Percentiles rank a stretch among this genome's conserved stretches.
Evolutionary conservation across 2,113 vertebrate genomes (phyloP).

Genomic region (Cricetomys ansorgei): DNA sequence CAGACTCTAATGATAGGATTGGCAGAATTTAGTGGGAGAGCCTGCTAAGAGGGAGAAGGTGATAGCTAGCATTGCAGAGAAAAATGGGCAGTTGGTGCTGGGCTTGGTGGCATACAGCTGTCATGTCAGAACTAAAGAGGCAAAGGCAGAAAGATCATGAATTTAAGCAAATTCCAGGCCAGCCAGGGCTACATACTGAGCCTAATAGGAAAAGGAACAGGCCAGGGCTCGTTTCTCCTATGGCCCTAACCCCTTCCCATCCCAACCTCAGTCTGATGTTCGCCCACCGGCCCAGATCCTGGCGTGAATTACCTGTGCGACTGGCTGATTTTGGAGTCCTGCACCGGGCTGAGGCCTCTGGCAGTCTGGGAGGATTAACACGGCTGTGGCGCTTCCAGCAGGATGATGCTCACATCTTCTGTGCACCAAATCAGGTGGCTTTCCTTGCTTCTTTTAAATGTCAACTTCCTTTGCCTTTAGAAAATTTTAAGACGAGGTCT

Average conservation of each 20-base stretch:
- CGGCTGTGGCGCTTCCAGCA: conserved; percentile 94
- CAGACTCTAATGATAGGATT: not conserved
- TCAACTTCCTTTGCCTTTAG: not conserved
- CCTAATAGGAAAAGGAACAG: no score
- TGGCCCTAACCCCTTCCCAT: not conserved
- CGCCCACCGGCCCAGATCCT: conserved; percentile 93
- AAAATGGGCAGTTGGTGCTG: no score
- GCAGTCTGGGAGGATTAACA: conserved; percentile 91
- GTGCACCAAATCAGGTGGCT: conserved; percentile 91
- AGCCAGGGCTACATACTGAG: not conserved
- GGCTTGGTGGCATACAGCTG: not conserved
- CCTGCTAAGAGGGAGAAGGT: not conserved
- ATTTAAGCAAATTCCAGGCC: not conserved
- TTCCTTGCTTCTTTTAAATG: not conserved
- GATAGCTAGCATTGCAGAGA: not conserved
- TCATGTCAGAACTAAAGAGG: not conserved
- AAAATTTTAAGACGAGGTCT: no score
- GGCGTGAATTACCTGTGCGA: conserved; percentile 94
- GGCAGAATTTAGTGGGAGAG: not conserved
- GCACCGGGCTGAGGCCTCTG: conserved; percentile 94
- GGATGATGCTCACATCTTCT: conserved; percentile 96
- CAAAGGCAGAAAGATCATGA: not conserved
- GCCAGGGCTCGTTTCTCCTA: not conserved
- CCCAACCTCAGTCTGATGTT: conserved; percentile 91
- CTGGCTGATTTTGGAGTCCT: conserved; percentile 95